Percentiles rank a stretch among this genome's conserved stretches.
Evolutionary conservation across 2,113 vertebrate species (phyloP).

Genomic region (Hypocryptadius cinnamomeus): DNA sequence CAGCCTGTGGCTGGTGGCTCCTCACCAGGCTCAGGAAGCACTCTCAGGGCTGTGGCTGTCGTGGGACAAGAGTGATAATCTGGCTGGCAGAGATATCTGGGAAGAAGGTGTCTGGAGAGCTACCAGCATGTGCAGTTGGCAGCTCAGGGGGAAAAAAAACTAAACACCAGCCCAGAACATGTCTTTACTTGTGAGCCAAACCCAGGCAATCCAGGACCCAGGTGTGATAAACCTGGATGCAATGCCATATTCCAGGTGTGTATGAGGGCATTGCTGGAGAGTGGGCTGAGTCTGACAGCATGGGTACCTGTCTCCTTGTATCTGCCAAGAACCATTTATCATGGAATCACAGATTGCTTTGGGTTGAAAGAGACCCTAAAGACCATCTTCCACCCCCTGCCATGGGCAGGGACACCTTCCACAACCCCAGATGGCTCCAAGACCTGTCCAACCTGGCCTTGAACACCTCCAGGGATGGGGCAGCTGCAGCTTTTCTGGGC

Average conservation of each 20-base stretch:
- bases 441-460: rapidly evolving
- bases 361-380: background rate
- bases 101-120: background rate
- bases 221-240: background rate
- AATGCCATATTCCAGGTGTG: background rate
- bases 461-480: background rate
- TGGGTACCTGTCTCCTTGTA: background rate
- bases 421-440: background rate
- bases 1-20: background rate
- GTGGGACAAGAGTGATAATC: background rate
- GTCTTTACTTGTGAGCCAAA: background rate
- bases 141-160: background rate
- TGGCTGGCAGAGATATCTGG: background rate
- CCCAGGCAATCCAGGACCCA: background rate
- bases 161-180: background rate
- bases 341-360: background rate
- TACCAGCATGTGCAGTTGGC: background rate
- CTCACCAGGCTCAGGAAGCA: background rate
- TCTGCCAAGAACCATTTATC: background rate
- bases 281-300: background rate
- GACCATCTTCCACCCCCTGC: background rate
- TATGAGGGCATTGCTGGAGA: background rate
- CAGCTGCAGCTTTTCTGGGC: background rate
- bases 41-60: background rate
- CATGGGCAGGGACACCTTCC: background rate